These are phyloP conservation scores for Eulithis prunata DNA, from an alignment of 2,888 invertebrate species.

Conservation along the genomic window DNA sequence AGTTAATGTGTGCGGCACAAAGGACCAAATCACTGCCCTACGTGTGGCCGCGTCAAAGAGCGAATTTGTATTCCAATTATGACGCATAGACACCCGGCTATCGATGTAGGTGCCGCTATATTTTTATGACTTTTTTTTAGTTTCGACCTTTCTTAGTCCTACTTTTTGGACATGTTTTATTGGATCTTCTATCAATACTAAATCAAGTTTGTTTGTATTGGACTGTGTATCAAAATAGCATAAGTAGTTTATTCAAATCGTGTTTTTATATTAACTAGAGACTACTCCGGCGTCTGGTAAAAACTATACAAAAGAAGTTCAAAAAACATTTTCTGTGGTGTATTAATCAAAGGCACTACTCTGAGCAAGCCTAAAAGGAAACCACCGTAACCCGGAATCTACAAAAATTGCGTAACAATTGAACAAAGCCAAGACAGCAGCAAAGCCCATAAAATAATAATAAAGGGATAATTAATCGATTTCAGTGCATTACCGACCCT, in stretches of 20 bases:
- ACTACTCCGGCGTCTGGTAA: too few relatives aligned
- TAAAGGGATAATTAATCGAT: constrained; percentile 83
- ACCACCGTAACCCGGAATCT: constrained; percentile 8
- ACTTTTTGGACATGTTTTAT: too few relatives aligned
- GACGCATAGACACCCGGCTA: constrained; percentile 62
- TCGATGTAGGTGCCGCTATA: constrained; percentile 47
- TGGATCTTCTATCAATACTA: too few relatives aligned
- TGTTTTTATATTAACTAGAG: too few relatives aligned
- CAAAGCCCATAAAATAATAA: constrained; percentile 78
- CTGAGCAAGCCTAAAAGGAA: not conserved
- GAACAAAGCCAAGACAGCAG: constrained; percentile 35
- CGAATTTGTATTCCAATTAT: constrained; percentile 84
- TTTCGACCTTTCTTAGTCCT: not conserved
- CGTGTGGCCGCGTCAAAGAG: constrained; percentile 76
- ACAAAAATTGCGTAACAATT: constrained; percentile 30
- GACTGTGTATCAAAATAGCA: too few relatives aligned
- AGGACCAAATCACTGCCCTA: constrained; percentile 82
- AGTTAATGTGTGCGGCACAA: constrained; percentile 83
- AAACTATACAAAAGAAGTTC: too few relatives aligned
- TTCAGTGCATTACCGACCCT: constrained; percentile 77
- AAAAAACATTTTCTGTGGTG: too few relatives aligned
- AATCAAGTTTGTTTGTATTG: too few relatives aligned
- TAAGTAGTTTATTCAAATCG: too few relatives aligned
- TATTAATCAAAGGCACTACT: too few relatives aligned
- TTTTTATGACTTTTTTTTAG: constrained; percentile 30